Base-by-base conservation (phyloP, 92 coral and sea anemone species). In the Actinostola sp. region DNA sequence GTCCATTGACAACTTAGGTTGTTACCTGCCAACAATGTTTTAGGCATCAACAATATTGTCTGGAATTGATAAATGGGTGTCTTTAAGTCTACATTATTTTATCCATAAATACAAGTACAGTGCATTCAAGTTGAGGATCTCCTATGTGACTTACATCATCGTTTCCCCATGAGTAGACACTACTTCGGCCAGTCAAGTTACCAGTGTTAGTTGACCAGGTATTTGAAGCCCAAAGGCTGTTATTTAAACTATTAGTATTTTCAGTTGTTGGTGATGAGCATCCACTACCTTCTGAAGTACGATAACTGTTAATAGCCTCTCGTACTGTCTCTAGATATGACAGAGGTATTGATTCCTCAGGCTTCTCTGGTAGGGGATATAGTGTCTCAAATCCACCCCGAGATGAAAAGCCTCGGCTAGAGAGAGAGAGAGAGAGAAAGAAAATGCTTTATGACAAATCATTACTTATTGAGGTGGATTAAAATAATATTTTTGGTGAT, bases 141-240 rank as follows among this genome's bases (percentile, higher is more conserved):
- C n/a, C n/a, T n/a, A n/a, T n/a, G 21, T 14, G 13, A 88, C 91
- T 72, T 65, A 94, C 98, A 86, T 94, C 97, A 49, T 94, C 98
- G 80, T 91, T 94, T 33, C 97, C 98, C 98, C 98, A 94, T 16
- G 98, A 94, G 80, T 94, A 92, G 20, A 89, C 97, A 71, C 98
- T 94, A 56, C 98, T 94, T 27, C 98, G 78, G 6, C 95, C 98
- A 58, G 98, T 94, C 17, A 86, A 72, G 35, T 87, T 94, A 9
- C 98, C 98, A 67, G 98, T 94, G 53, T 89, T 83, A 0, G 97
- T 88, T 6, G 98, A 94, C 98, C 98, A 94, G 56, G 97, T 87
- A 51, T 91, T 88, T 10, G 95, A 92, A 45, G 91, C 91, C 17
- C 85, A 89, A 19, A 94, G 45, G 25, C 94, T 88, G 61, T 89